These are phyloP conservation scores for Mormyrops boulengeri DNA, from an alignment of 2,797 vertebrate genomes.

Conservation along the genomic window DNA sequence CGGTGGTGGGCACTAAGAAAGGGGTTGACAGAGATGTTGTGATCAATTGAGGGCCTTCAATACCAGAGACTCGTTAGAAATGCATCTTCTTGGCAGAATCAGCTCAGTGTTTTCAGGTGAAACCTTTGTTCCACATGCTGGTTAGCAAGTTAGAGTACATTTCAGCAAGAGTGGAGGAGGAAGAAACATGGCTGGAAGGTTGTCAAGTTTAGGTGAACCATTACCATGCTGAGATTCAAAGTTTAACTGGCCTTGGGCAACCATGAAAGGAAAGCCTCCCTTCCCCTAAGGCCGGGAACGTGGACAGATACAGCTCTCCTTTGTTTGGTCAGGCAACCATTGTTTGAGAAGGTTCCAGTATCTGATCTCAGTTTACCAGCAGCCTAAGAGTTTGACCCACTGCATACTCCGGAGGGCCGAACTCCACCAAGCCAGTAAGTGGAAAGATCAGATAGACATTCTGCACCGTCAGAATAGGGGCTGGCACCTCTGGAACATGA, in stretches of 20 bases:
- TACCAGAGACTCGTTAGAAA: not conserved
- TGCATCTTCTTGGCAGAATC: not conserved
- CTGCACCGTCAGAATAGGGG: constrained; percentile 8
- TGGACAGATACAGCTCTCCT: constrained; percentile 19
- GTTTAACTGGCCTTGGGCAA: not conserved
- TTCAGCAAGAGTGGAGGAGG: not conserved
- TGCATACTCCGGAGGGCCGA: not conserved
- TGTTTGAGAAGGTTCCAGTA: not conserved
- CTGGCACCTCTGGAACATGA: not conserved
- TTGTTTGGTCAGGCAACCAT: not conserved
- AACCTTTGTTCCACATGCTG: not conserved
- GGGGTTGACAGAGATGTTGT: not conserved
- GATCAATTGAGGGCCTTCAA: not conserved
- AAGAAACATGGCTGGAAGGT: not conserved
- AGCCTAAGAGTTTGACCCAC: not conserved
- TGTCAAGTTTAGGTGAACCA: not conserved
- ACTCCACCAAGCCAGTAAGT: not conserved
- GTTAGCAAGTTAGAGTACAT: not conserved
- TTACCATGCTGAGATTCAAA: not conserved
- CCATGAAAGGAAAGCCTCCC: not conserved
- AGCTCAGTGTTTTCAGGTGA: not conserved
- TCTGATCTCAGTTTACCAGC: constrained; percentile 8
- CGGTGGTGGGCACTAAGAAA: constrained; percentile 80
- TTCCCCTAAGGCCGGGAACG: constrained; percentile 23
- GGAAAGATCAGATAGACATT: constrained; percentile 12